phyloP scores from a whole-genome alignment of 1,140 invertebrate species.

The Drosophila sproati region DNA sequence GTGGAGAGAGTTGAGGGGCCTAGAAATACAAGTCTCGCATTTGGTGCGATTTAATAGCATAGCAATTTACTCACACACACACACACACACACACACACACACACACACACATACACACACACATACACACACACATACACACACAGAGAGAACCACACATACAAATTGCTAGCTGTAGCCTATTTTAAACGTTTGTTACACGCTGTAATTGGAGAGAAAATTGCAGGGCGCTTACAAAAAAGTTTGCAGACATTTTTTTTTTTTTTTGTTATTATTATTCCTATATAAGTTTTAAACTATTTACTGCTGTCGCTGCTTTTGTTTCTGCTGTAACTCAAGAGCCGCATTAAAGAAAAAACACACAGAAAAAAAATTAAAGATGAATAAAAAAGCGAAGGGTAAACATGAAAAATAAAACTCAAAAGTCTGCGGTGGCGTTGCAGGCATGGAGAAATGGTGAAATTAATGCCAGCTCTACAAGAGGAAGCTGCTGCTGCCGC shows the following conservation, averaged over 20 bases:
- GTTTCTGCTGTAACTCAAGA: slow-evolving; percentile 46
- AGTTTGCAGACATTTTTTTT: slow-evolving; percentile 55
- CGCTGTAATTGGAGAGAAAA: slow-evolving; percentile 53
- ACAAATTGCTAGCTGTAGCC: not conserved
- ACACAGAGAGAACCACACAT: not conserved
- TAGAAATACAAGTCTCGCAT: not conserved
- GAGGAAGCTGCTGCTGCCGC: too few species aligned
- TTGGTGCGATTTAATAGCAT: not conserved
- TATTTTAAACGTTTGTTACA: slow-evolving; percentile 50
- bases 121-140: not conserved
- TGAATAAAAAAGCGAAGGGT: too few species aligned
- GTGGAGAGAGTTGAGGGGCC: not conserved
- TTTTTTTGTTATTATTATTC: slow-evolving; percentile 1
- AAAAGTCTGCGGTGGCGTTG: too few species aligned
- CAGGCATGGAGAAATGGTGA: not conserved
- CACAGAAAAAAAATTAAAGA: not conserved
- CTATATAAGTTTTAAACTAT: slow-evolving; percentile 2
- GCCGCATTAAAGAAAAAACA: slow-evolving; percentile 4
- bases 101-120: not conserved
- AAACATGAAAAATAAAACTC: too few species aligned
- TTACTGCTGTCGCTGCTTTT: slow-evolving; percentile 32
- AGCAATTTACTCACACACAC: not conserved
- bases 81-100: not conserved
- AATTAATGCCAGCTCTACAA: slow-evolving; percentile 16
- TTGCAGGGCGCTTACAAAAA: slow-evolving; percentile 50